A percentile compares a stretch with the other conserved stretches of the same genome.
Evolutionary conservation across 2,113 vertebrate species (phyloP).

Genomic region (Mormyrus iriodes): DNA sequence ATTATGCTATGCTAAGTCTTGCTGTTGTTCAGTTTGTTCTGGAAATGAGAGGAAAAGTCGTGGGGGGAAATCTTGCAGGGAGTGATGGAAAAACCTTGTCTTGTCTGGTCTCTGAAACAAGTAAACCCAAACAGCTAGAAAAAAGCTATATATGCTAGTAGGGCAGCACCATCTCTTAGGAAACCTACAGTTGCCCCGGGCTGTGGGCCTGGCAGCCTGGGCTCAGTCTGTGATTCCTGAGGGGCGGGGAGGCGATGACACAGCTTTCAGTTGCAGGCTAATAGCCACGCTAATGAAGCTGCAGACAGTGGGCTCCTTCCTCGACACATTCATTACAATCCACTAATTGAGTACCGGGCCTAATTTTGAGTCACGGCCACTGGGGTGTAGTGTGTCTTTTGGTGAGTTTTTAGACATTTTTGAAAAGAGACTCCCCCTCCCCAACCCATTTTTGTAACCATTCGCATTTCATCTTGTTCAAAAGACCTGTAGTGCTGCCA

Average conservation of each 20-base stretch:
- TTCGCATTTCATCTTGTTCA: neutral
- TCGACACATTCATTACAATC: constrained; percentile 5
- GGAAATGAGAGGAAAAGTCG: neutral
- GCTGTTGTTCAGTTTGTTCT: neutral
- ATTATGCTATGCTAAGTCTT: neutral
- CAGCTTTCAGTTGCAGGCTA: neutral
- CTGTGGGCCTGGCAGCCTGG: neutral
- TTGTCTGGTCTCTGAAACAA: neutral
- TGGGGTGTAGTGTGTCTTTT: neutral
- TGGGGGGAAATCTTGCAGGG: neutral
- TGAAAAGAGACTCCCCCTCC: neutral
- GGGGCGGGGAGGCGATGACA: neutral
- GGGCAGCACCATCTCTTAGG: neutral
- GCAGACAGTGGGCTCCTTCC: constrained; percentile 3
- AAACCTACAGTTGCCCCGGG: neutral
- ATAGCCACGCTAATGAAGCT: constrained; percentile 5
- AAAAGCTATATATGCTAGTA: neutral
- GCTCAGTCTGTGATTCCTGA: neutral
- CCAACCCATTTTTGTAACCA: neutral
- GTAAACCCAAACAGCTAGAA: neutral
- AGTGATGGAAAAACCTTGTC: neutral
- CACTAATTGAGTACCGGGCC: constrained; percentile 8
- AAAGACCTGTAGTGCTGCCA: neutral
- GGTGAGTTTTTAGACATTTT: constrained; percentile 17
- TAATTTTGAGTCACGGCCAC: constrained; percentile 10